Conservation (phyloP, 1,140 invertebrate genomes). For the Pseudomyrmex sp. region DNA sequence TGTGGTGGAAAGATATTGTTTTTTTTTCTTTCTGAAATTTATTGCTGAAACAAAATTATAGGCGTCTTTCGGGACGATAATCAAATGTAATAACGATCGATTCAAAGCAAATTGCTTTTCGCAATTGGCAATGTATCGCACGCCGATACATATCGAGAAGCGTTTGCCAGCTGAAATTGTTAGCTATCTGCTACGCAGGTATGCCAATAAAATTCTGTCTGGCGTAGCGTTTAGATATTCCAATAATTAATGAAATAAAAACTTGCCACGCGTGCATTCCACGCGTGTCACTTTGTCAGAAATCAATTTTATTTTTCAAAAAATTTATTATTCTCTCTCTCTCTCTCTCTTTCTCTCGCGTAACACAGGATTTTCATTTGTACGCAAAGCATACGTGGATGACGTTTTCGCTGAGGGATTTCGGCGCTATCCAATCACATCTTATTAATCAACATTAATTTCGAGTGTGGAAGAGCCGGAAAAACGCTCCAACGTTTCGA, state of each 20-base stretch:
- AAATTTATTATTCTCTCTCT: constrained; percentile 25
- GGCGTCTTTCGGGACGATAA: not conserved
- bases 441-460: constrained; percentile 56
- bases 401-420: constrained; percentile 17
- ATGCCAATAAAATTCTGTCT: constrained; percentile 55
- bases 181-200: constrained; percentile 38
- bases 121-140: constrained; percentile 72
- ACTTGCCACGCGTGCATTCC: constrained; percentile 44
- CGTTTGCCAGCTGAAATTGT: constrained; percentile 66
- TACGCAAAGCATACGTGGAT: constrained; percentile 38
- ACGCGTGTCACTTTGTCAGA: constrained; percentile 37
- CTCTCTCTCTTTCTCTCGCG: too few relatives aligned
- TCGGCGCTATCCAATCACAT: constrained; percentile 53
- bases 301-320: constrained; percentile 64
- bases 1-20: constrained; percentile 51
- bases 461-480: constrained; percentile 3
- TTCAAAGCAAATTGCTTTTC: constrained; percentile 47
- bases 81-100: constrained; percentile 48
- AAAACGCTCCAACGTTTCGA: constrained; percentile 5
- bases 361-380: constrained; percentile 18
- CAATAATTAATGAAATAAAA: constrained; percentile 74
- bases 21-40: constrained; percentile 55
- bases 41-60: constrained; percentile 68
- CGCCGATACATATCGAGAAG: constrained; percentile 64
- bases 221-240: constrained; percentile 65